Base-by-base conservation (phyloP, 2,888 invertebrate genomes). In the Portevinia maculata region DNA sequence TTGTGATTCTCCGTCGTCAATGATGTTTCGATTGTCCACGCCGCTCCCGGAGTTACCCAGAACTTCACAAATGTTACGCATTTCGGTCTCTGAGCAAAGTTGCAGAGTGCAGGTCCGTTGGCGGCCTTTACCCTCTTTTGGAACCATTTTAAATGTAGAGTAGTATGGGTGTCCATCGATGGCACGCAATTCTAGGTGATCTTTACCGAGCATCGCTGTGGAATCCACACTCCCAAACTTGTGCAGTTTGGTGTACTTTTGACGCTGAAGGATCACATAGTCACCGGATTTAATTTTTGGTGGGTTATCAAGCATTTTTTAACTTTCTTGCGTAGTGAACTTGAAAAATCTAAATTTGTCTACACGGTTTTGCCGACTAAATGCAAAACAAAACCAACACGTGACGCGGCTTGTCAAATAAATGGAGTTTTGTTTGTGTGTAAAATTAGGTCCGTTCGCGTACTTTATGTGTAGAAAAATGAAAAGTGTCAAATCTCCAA, bases 21-120 rank as follows among this genome's bases (percentile, higher is more conserved):
- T 91, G 65, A 98, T 95, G 86, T 96, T 93, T 83, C 98, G 93
- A 89, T 98, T 98, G 88, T 98, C 98, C 19, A 89, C 91, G 4
- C 96, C 96, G 84, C 95, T 95, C 74, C 92, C 89, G 84, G 93
- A 93, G 15, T 94, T 93, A 60, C 93, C 93, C 39, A 95, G 91
- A 86, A 93, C 93, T 78, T 93, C 93, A 79, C 93, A 92, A 1
- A 94, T 91, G 64, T 93, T 92, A 1, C 92, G 91, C 84, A 93
- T 89, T 52, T 89, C 89, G 11, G 86, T 87, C 37, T 90, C 90
- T 48, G 91, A 91, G 81, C 92, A 94, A 67, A 92, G 89, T 84
- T 92, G 91, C 19, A 94, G 87, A 0, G 88, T 88, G 85, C 92
- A 92, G n/a, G 92, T 90, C 71, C 92, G 92, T 84, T 92, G 93